A percentile compares a stretch with the other conserved stretches of the same genome.
phyloP scores from a whole-genome alignment of 2,113 vertebrate species.

The Hipposideros armiger region DNA sequence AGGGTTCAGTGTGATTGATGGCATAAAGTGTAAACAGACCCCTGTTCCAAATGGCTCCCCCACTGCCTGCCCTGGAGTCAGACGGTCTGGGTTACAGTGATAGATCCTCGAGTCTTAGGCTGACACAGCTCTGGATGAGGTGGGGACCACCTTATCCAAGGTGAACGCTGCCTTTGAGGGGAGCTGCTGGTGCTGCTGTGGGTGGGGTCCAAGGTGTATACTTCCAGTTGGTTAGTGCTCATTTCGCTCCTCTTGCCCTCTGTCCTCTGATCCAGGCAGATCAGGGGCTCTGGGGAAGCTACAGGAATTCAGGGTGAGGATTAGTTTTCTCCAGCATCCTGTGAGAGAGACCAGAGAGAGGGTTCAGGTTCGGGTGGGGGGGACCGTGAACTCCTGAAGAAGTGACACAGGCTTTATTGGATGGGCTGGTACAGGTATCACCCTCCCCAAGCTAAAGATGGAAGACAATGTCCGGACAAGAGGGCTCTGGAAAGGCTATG shows the following conservation, averaged over 20 bases:
- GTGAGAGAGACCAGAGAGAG: constrained; percentile 74
- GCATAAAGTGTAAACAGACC: background rate
- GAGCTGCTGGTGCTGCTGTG: background rate
- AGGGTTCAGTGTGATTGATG: background rate
- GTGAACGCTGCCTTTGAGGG: background rate
- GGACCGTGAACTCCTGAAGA: background rate
- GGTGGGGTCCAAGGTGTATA: background rate
- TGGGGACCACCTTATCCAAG: background rate
- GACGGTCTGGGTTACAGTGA: background rate
- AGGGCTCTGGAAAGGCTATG: background rate
- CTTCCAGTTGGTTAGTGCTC: background rate
- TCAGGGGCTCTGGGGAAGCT: constrained; percentile 78
- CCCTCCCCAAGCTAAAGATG: background rate
- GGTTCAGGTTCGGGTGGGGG: background rate
- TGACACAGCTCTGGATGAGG: background rate
- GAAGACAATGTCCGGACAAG: background rate
- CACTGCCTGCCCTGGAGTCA: background rate
- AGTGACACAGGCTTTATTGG: background rate
- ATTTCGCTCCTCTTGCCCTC: constrained; percentile 17
- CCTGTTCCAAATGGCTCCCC: background rate
- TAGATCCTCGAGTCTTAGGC: background rate
- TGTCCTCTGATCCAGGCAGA: background rate
- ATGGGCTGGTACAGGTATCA: background rate
- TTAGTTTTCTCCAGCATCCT: constrained; percentile 89
- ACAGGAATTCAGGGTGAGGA: constrained; percentile 77